These are phyloP conservation scores for Zaprionus vittiger DNA, from an alignment of 1,140 invertebrate species.

Conservation along the genomic window DNA sequence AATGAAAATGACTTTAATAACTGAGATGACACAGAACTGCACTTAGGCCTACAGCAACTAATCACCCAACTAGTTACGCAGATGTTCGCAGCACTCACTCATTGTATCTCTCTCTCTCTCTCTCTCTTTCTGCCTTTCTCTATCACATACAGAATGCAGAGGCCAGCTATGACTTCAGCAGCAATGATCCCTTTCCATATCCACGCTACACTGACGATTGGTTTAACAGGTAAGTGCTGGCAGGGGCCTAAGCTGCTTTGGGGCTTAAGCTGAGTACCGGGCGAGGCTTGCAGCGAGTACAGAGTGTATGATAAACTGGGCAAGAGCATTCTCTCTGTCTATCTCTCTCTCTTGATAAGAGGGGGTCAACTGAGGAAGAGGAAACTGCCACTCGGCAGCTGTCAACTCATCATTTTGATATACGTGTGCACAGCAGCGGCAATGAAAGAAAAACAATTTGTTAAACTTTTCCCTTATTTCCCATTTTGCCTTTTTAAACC, in stretches of 20 bases:
- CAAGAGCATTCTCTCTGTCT: background rate
- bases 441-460: conserved; percentile 19
- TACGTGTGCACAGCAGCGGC: background rate
- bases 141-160: conserved; percentile 92
- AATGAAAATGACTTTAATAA: conserved; percentile 15
- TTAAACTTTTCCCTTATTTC: background rate
- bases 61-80: background rate
- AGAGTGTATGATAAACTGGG: background rate
- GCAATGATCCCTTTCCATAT: conserved; percentile 98
- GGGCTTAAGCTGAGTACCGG: conserved; percentile 19
- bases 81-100: conserved; percentile 1
- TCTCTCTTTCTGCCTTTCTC: conserved; percentile 6
- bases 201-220: conserved; percentile 98
- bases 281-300: background rate
- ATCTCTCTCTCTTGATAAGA: background rate
- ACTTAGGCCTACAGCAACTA: conserved; percentile 31
- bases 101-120: background rate
- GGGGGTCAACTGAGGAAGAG: background rate
- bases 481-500: background rate
- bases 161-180: conserved; percentile 99
- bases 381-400: background rate
- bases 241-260: conserved; percentile 25
- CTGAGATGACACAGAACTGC: conserved; percentile 36
- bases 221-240: conserved; percentile 95
- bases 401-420: conserved; percentile 10